Base-by-base conservation (phyloP, 2,113 vertebrate genomes). In the Pomatostomus ruficeps region DNA sequence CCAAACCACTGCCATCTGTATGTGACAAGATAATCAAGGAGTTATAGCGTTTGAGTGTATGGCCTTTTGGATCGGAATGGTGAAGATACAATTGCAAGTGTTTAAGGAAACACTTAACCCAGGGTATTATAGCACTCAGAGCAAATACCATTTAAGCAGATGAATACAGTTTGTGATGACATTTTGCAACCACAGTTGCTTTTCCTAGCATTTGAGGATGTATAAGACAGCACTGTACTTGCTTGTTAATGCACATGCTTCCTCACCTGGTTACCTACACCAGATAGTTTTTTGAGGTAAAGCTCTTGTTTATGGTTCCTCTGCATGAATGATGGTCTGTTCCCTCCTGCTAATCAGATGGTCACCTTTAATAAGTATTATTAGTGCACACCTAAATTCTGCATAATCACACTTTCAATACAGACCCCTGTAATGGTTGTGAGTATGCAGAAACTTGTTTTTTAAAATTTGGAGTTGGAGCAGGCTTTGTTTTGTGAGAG, bases 11-110 rank as follows among this genome's bases (percentile, higher is more conserved):
- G 0, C 21, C 33, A 43, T 25, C 75, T 59, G 13, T 28, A 45
- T 13, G 2, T 16, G 28, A 24, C 14, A 40, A n/a, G 7, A 42
- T 42, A 17, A 46, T 58, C 22, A 42, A 35, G 42, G 62, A 74
- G 7, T 40, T 66, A 31, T 0, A 40, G 21, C 25, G 8, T 74
- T 26, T 78, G 46, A 29, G 13, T 49, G 5, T 8, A 11, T 16
- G 23, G 28, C 1, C 1, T 38, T 68, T 68, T 25, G 6, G 1
- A 25, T 19, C 2, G 1, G 61, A 74, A 66, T 35, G 10, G 2
- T 79, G 62, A 58, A 80, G 52, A 38, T 16, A n/a, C 8, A 23
- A 20, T 49, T 9, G 3, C 19, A 67, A 48, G 14, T 14, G 29
- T 55, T 79, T 63, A 71, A 42, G 28, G 15, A 55, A 74, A 57